phyloP scores from a whole-genome alignment of 2,797 vertebrate genomes.

The Tapirus indicus region DNA sequence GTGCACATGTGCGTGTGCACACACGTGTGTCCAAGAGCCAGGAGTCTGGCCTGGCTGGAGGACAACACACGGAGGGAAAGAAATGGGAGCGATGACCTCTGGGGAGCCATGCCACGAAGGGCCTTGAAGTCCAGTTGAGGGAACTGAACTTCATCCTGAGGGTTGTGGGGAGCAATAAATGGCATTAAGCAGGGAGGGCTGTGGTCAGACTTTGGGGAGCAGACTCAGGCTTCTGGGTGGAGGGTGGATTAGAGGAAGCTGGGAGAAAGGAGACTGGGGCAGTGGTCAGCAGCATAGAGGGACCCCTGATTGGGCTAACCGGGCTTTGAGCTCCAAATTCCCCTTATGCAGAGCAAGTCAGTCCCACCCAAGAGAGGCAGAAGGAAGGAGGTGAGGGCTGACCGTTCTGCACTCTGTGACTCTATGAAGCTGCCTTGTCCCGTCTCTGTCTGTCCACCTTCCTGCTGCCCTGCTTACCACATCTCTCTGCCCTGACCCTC shows the following conservation, averaged over 20 bases:
- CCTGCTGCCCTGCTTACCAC: background rate
- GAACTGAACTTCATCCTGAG: background rate
- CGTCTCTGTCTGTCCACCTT: background rate
- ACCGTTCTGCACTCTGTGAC: conserved; percentile 75
- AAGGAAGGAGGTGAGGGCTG: conserved; percentile 42
- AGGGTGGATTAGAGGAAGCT: background rate
- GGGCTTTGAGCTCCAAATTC: background rate
- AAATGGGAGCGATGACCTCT: background rate
- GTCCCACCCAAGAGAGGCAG: background rate
- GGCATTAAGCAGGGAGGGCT: background rate
- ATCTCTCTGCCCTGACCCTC: background rate
- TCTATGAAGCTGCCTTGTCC: conserved; percentile 74
- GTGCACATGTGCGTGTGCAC: accelerated
- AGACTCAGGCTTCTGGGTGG: background rate
- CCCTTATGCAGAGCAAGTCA: background rate
- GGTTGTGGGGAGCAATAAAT: background rate
- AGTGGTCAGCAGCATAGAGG: background rate
- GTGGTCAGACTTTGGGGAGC: background rate
- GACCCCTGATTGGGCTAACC: background rate
- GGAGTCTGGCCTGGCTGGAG: background rate
- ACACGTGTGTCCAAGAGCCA: background rate
- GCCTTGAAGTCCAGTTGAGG: background rate
- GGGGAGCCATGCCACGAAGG: background rate
- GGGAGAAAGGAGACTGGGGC: background rate
- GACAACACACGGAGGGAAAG: background rate